phyloP scores from a whole-genome alignment of 2,888 invertebrate genomes.

The Horisme vitalbata region DNA sequence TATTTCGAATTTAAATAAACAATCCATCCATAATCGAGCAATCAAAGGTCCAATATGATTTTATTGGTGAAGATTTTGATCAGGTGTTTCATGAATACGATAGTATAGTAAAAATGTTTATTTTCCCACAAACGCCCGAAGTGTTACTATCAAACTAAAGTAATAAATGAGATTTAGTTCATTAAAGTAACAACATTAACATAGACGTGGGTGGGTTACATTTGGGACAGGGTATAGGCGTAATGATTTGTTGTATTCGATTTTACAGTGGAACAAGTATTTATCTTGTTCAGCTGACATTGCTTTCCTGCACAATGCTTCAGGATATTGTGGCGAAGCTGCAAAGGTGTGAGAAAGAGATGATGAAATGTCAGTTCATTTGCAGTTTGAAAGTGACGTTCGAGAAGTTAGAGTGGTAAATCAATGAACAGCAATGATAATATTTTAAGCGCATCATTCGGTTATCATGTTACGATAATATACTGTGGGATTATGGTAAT shows the following conservation, averaged over 20 bases:
- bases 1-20: slow-evolving; percentile 42
- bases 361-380: slow-evolving; percentile 14
- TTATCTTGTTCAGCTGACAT: slow-evolving; percentile 14
- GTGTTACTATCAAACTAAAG: slow-evolving; percentile 49
- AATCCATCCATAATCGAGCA: slow-evolving; percentile 40
- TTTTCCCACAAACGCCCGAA: slow-evolving; percentile 62
- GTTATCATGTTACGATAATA: slow-evolving; percentile 47
- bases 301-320: slow-evolving; percentile 17
- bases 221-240: slow-evolving; percentile 33
- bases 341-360: not conserved
- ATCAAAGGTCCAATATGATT: slow-evolving; percentile 35
- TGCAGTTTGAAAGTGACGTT: slow-evolving; percentile 5
- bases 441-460: slow-evolving; percentile 35
- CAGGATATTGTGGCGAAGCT: slow-evolving; percentile 13
- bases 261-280: slow-evolving; percentile 20
- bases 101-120: slow-evolving; percentile 41
- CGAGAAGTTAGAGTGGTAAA: slow-evolving; percentile 24
- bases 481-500: slow-evolving; percentile 52
- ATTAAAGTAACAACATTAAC: slow-evolving; percentile 55
- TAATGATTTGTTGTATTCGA: slow-evolving; percentile 37
- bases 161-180: slow-evolving; percentile 65
- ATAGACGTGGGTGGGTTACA: slow-evolving; percentile 57
- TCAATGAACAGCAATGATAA: slow-evolving; percentile 36
- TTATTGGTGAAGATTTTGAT: slow-evolving; percentile 23
- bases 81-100: slow-evolving; percentile 33